phyloP scores from a whole-genome alignment of 37 sponge, comb jelly and placozoan genomes.

The Theonella swinhoei region DNA sequence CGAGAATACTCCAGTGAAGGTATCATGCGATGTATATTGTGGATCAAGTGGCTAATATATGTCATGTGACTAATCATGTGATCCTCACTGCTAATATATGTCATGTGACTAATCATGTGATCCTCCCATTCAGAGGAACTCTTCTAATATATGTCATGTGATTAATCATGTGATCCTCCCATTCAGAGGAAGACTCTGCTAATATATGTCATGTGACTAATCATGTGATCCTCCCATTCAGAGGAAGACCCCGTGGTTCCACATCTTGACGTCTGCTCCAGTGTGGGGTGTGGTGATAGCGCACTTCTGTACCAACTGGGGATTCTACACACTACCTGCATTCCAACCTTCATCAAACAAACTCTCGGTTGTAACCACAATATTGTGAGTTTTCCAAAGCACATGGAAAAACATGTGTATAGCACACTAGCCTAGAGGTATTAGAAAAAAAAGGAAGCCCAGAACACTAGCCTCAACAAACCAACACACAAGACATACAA shows the following conservation, averaged over 20 bases:
- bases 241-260: constrained; percentile 69
- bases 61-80: not conserved
- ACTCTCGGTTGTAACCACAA: constrained; percentile 14
- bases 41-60: too few relatives aligned
- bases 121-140: too few relatives aligned
- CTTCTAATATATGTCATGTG: not conserved
- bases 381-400: not conserved
- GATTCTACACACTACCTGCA: constrained; percentile 89
- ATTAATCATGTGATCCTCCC: not conserved
- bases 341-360: constrained; percentile 81
- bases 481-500: too few relatives aligned
- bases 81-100: not conserved
- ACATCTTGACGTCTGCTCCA: constrained; percentile 75
- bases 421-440: too few relatives aligned
- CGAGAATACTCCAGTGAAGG: constrained; percentile 12
- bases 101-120: not conserved
- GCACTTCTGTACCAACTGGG: constrained; percentile 90
- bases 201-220: not conserved
- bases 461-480: too few relatives aligned
- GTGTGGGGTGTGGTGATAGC: constrained; percentile 84
- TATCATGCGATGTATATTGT: too few relatives aligned
- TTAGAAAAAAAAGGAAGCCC: too few relatives aligned
- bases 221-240: not conserved
- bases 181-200: not conserved
- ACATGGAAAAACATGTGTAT: too few relatives aligned